Conservation (phyloP, 2,888 invertebrate genomes). For the Coelinius sp. region DNA sequence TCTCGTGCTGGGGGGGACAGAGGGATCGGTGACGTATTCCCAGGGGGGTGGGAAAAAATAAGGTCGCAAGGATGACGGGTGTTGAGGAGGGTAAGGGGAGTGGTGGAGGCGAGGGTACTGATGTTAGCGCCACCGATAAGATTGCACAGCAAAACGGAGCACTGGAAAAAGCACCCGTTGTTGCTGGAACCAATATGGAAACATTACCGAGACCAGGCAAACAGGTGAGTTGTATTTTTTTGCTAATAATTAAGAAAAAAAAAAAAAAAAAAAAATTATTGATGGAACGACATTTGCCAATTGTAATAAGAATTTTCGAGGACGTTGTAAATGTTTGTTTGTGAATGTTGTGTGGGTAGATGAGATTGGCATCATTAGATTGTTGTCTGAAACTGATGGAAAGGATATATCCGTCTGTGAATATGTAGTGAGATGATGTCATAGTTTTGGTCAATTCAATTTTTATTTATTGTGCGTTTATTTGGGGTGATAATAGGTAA, state of each 20-base stretch:
- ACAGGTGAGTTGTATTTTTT: constrained; percentile 68
- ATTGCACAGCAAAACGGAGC: constrained; percentile 74
- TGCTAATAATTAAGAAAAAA: background rate
- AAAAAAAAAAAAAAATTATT: background rate
- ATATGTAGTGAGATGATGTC: background rate
- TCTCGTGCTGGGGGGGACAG: constrained; percentile 38
- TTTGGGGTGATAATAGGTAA: too few species aligned
- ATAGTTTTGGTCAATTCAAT: background rate
- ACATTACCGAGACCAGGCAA: constrained; percentile 75
- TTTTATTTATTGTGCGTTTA: background rate
- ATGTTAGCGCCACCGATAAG: constrained; percentile 74
- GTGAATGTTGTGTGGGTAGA: background rate
- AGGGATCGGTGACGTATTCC: constrained; percentile 43
- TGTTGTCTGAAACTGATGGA: background rate
- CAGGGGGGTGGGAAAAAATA: constrained; percentile 48
- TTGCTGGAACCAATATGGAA: constrained; percentile 76
- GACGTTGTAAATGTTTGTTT: background rate
- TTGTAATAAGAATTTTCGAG: background rate
- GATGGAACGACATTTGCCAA: background rate
- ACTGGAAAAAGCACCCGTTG: constrained; percentile 74
- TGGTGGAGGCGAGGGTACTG: constrained; percentile 54
- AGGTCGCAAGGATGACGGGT: constrained; percentile 64
- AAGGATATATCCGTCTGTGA: background rate
- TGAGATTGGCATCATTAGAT: background rate
- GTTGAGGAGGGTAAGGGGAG: constrained; percentile 65